Evolutionary conservation across 2,888 invertebrate species (phyloP).

Genomic region (Dolichomitus sp.): DNA sequence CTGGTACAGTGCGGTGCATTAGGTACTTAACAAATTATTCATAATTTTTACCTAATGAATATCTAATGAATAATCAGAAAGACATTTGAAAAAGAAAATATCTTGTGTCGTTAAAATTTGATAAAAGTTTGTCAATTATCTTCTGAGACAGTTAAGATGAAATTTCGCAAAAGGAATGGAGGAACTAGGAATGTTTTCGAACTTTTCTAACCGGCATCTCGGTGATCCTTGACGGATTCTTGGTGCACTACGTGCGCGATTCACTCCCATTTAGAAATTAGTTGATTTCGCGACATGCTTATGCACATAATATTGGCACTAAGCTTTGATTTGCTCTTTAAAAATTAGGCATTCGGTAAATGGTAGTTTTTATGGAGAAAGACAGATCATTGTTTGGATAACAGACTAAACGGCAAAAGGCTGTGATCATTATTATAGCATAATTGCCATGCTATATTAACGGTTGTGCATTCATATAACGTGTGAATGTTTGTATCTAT

Average conservation of each 20-base stretch:
- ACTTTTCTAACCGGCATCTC: slow-evolving; percentile 30
- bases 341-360: not conserved
- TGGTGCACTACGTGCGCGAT: not conserved
- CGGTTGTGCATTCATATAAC: slow-evolving; percentile 5
- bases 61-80: too few species aligned
- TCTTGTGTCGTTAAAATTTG: not conserved
- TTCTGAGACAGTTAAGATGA: too few species aligned
- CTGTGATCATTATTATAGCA: slow-evolving; percentile 24
- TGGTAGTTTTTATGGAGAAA: not conserved
- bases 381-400: slow-evolving; percentile 15
- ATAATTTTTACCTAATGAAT: too few species aligned
- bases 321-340: not conserved
- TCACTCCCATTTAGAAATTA: not conserved
- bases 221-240: not conserved
- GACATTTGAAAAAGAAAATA: too few species aligned
- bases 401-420: not conserved
- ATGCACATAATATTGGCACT: not conserved
- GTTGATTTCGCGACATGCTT: not conserved
- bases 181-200: not conserved
- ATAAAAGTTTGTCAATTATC: not conserved
- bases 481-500: not conserved
- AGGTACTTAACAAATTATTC: not conserved
- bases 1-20: slow-evolving; percentile 1
- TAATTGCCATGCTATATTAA: slow-evolving; percentile 23
- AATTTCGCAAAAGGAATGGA: too few species aligned